phyloP scores from a whole-genome alignment of 2,113 vertebrate species.

The Triplophysa siluroides region DNA sequence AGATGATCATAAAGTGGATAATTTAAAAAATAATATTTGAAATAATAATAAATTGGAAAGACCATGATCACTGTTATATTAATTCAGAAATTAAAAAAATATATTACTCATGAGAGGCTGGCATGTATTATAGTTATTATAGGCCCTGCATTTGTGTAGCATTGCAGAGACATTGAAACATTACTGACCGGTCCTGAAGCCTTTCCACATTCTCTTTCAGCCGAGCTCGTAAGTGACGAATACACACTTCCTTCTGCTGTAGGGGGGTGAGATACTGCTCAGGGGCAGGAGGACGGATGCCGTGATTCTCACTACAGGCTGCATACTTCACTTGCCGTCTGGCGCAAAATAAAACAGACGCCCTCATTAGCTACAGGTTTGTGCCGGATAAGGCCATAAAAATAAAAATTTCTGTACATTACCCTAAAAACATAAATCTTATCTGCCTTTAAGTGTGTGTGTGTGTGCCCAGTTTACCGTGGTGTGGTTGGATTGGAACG shows the following conservation, averaged over 20 bases:
- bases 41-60: background rate
- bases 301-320: constrained; percentile 93
- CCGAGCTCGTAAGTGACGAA: constrained; percentile 88
- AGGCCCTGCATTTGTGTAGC: background rate
- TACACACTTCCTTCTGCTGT: constrained; percentile 98
- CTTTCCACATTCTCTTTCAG: constrained; percentile 92
- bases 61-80: background rate
- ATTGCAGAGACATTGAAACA: background rate
- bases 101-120: background rate
- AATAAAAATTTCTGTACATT: too few species aligned
- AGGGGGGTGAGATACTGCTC: constrained; percentile 98
- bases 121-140: background rate
- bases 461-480: constrained; percentile 60
- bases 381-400: background rate
- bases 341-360: constrained; percentile 17
- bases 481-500: constrained; percentile 78
- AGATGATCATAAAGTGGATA: too few species aligned
- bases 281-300: constrained; percentile 88
- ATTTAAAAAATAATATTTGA: too few species aligned
- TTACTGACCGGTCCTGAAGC: constrained; percentile 87
- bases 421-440: constrained; percentile 20
- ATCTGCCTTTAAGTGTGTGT: constrained; percentile 1
- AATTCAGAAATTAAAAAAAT: background rate
- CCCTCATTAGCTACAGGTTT: background rate
- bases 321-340: constrained; percentile 89